Evolutionary conservation across 2,888 invertebrate species (phyloP).

Genomic region (Taenaris catops): DNA sequence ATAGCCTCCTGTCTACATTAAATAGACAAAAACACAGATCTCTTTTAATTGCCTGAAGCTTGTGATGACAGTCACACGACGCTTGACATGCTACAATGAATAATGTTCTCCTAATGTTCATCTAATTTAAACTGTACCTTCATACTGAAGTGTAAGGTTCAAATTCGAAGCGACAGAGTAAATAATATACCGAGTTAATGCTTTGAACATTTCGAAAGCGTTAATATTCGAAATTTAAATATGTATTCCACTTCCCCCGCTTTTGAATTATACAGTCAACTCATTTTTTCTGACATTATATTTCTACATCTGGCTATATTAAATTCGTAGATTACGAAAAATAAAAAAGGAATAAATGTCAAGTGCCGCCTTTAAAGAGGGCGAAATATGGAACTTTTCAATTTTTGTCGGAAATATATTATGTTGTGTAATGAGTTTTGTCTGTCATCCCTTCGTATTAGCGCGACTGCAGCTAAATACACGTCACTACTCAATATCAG

Average conservation of each 20-base stretch:
- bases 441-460: no score
- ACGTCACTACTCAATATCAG: no score
- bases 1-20: conserved; percentile 28
- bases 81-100: conserved; percentile 41
- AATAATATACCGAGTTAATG: conserved; percentile 21
- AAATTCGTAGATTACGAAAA: conserved; percentile 65
- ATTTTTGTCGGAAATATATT: conserved; percentile 36
- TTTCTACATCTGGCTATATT: conserved; percentile 60
- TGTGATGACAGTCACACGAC: conserved; percentile 53
- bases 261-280: conserved; percentile 48
- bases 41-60: conserved; percentile 26
- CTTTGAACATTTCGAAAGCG: conserved; percentile 28
- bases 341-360: conserved; percentile 63
- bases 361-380: conserved; percentile 49
- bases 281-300: conserved; percentile 41
- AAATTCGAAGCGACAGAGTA: conserved; percentile 21
- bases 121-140: conserved; percentile 30
- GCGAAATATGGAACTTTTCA: conserved; percentile 24
- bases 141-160: conserved; percentile 27
- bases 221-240: conserved; percentile 50
- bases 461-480: no score
- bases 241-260: conserved; percentile 40
- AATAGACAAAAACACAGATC: conserved; percentile 26
- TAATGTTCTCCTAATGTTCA: conserved; percentile 33
- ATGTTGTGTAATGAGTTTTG: conserved; percentile 51